phyloP scores from a whole-genome alignment of 2,888 invertebrate species.

The Amphipoea oculea region DNA sequence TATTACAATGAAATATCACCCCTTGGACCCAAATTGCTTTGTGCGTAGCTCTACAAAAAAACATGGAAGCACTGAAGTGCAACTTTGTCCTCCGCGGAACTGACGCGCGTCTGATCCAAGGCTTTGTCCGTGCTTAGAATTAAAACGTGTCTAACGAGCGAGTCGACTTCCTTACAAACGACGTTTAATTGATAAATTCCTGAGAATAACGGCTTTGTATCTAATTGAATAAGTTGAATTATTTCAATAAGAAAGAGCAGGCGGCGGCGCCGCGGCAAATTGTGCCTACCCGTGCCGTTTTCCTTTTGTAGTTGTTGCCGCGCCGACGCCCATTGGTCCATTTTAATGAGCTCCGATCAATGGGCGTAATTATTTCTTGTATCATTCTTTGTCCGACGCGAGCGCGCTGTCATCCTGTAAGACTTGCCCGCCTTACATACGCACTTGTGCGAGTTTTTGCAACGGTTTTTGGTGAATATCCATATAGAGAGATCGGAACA shows the following conservation, averaged over 20 bases:
- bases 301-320: conserved; percentile 80
- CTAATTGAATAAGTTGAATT: conserved; percentile 84
- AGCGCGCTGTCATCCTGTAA: conserved; percentile 84
- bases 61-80: conserved; percentile 13
- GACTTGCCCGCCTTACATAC: conserved; percentile 70
- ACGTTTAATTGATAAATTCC: conserved; percentile 80
- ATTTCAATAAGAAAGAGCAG: conserved; percentile 86
- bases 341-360: conserved; percentile 89
- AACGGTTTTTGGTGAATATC: conserved; percentile 83
- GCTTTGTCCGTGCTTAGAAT: conserved; percentile 56
- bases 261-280: conserved; percentile 86
- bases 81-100: conserved; percentile 20
- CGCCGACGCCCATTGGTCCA: conserved; percentile 82
- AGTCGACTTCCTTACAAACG: conserved; percentile 63
- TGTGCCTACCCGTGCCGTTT: conserved; percentile 78
- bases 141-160: conserved; percentile 66
- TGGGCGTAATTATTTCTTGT: conserved; percentile 90
- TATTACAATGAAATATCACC: not conserved
- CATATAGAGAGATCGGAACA: conserved; percentile 75
- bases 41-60: conserved; percentile 12
- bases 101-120: conserved; percentile 38
- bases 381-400: conserved; percentile 86
- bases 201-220: conserved; percentile 76
- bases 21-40: not conserved
- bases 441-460: conserved; percentile 78